Conservation (phyloP, 1,140 invertebrate species). For the Diabrotica undecimpunctata region DNA sequence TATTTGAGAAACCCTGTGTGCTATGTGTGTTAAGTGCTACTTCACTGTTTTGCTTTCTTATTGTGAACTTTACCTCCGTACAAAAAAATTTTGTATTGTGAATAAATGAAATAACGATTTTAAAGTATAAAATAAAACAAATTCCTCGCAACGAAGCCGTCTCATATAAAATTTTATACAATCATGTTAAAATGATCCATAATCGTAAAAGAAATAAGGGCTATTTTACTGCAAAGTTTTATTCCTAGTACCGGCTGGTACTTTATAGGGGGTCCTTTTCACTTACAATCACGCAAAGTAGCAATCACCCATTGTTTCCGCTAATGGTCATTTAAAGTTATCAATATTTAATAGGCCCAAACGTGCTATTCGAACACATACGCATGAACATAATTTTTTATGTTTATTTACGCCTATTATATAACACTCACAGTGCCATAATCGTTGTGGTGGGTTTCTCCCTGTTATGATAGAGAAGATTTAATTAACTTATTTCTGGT, state of each 20-base stretch:
- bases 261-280: slow-evolving; percentile 12
- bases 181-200: not conserved
- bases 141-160: not conserved
- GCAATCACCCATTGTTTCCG: slow-evolving; percentile 32
- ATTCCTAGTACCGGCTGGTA: slow-evolving; percentile 23
- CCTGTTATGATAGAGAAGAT: not conserved
- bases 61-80: too few relatives aligned
- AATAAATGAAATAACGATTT: too few relatives aligned
- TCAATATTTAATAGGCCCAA: slow-evolving; percentile 30
- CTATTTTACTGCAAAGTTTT: slow-evolving; percentile 4
- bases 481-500: too few relatives aligned
- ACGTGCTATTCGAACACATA: not conserved
- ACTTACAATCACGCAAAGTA: slow-evolving; percentile 27
- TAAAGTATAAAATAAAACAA: too few relatives aligned
- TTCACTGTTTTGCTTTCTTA: too few relatives aligned
- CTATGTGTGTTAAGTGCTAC: too few relatives aligned
- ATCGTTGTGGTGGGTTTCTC: not conserved
- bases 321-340: slow-evolving; percentile 29
- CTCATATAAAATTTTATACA: not conserved
- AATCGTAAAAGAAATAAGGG: not conserved
- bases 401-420: not conserved
- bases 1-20: too few relatives aligned
- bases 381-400: slow-evolving; percentile 2
- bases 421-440: not conserved
- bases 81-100: too few relatives aligned